Conservation (phyloP, 2,797 vertebrate genomes). For the Pterois miles region DNA sequence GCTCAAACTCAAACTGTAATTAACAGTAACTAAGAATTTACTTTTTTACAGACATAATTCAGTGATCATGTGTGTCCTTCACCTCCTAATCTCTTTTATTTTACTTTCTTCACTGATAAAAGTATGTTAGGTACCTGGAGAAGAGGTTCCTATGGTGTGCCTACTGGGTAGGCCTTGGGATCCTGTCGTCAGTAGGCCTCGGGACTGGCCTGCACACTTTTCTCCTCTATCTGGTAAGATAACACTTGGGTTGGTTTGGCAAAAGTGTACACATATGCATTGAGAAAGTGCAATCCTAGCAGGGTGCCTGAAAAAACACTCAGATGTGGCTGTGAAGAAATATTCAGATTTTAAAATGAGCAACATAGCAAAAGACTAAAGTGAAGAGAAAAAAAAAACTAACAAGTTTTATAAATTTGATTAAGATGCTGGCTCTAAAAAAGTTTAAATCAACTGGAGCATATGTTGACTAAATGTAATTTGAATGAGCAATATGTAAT, state of each 20-base stretch:
- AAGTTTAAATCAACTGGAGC: background rate
- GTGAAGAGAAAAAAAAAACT: background rate
- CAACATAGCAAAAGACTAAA: background rate
- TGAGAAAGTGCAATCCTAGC: background rate
- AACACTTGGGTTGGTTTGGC: background rate
- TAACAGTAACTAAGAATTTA: background rate
- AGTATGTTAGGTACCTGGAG: conserved; percentile 95
- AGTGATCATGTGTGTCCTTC: background rate
- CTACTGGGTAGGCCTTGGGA: conserved; percentile 99
- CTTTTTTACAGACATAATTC: background rate
- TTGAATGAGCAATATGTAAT: background rate
- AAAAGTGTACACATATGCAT: background rate
- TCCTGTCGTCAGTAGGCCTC: conserved; percentile 97
- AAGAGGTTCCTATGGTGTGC: conserved; percentile 96
- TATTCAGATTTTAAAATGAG: background rate
- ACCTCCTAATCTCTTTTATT: background rate
- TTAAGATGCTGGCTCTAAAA: background rate
- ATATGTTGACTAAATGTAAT: background rate
- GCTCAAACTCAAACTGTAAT: background rate
- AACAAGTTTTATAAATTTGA: background rate
- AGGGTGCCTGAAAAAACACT: too few relatives aligned
- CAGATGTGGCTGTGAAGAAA: background rate
- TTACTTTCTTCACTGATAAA: conserved; percentile 28
- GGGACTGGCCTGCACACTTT: conserved; percentile 99
- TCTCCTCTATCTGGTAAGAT: conserved; percentile 96